phyloP scores from a whole-genome alignment of 2,113 vertebrate species.

The Gadus macrocephalus region DNA sequence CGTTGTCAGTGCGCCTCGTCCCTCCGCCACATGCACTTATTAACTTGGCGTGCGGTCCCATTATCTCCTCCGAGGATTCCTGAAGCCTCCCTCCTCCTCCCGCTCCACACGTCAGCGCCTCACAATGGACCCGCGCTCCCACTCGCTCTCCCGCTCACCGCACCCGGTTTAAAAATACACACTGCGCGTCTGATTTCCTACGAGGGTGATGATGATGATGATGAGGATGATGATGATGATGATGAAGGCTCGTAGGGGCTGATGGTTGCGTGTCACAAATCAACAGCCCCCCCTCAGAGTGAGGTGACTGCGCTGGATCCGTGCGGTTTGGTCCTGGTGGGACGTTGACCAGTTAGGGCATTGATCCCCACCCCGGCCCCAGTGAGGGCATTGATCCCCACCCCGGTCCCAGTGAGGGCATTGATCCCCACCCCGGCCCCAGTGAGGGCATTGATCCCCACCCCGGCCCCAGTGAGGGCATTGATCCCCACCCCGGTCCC shows the following conservation, averaged over 20 bases:
- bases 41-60: slow-evolving; percentile 38
- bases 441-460: slow-evolving; percentile 16
- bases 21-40: slow-evolving; percentile 51
- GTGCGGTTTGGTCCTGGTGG: not conserved
- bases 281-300: not conserved
- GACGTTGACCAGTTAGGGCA: not conserved
- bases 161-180: not conserved
- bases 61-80: slow-evolving; percentile 15
- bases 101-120: slow-evolving; percentile 62
- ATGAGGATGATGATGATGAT: not conserved
- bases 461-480: not conserved
- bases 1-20: slow-evolving; percentile 48
- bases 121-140: slow-evolving; percentile 45
- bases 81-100: slow-evolving; percentile 9
- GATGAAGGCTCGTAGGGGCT: not conserved
- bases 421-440: too few relatives aligned
- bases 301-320: not conserved
- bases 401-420: too few relatives aligned
- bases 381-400: slow-evolving; percentile 10
- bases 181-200: not conserved
- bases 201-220: not conserved
- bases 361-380: slow-evolving; percentile 20
- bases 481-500: slow-evolving; percentile 19
- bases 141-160: not conserved
- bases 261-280: not conserved